Evolutionary conservation across 1,140 invertebrate species (phyloP), one percentile per base, ranked within the genome.

Genomic region (Aplysia californica): DNA sequence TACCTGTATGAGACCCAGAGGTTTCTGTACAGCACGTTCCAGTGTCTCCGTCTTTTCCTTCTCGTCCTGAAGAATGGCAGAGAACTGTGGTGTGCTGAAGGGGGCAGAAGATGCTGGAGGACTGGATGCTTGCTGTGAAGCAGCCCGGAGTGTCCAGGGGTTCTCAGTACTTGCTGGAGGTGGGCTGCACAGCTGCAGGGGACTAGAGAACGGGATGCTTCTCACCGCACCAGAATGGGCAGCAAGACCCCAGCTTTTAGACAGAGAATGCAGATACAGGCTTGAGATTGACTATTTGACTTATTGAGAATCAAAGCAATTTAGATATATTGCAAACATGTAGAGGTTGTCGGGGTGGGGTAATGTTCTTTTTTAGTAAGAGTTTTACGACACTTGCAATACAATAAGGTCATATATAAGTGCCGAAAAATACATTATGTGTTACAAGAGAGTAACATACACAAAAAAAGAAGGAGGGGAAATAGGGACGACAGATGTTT

Each of bases 1-100:
- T 29, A 93, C 92, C 90, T 93, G 93, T 55, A 93, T 94, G 36
- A 94, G 87, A 75, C 87, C 83, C 15, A 94, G 88, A 33, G 93
- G 91, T 88, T 88, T 88, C 55, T 85, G 87, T 31, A 72, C 78
- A 23, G 78, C 76, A 21, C 75, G 78, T 5, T 80, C 77, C n/a
- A 85, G 65, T 15, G 79, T 80, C 56, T 85, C 80, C 39, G 69
- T 78, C 78, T 83, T 82, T 64, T 85, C 75, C 33, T 79, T 76
- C 75, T 88, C 86, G 79, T 87, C 88, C 38, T 81, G 78, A 15
- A 87, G 75, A 33, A 89, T 89, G 41, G 85, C 81, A 3, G 79
- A 75, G 70, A 88, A 88, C 44, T 82, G 41, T 80, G 21, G 4
- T 55, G 33, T 29, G 70, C n/a, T 1, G 38, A 10, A 23, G 55